Evolutionary conservation across 2,797 vertebrate genomes (phyloP).

Genomic region (Danionella dracula): DNA sequence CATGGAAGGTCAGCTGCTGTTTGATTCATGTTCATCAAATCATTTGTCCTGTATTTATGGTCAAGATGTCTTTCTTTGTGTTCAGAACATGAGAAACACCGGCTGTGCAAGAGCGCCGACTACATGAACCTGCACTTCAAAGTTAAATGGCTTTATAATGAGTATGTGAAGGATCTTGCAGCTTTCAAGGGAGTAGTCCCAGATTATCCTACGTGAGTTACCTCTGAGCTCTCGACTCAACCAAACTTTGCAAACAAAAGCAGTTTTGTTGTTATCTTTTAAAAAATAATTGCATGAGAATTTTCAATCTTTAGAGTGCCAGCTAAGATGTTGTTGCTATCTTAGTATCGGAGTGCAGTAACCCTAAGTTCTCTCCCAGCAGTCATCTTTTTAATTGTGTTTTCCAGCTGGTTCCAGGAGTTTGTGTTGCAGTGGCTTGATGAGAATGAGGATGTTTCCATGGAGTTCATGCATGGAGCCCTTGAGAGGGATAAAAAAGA

Average conservation of each 20-base stretch:
- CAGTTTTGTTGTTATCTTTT: background rate
- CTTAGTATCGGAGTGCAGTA: no score
- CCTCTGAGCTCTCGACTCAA: no score
- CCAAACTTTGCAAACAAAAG: background rate
- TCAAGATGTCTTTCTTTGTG: no score
- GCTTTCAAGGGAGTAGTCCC: slow-evolving; percentile 78
- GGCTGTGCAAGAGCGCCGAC: slow-evolving; percentile 92
- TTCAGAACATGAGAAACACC: slow-evolving; percentile 91
- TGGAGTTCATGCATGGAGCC: slow-evolving; percentile 94
- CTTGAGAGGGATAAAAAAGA: slow-evolving; percentile 97
- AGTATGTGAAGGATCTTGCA: slow-evolving; percentile 87
- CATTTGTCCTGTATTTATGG: no score
- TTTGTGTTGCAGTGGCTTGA: slow-evolving; percentile 97
- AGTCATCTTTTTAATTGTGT: no score
- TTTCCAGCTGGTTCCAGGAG: slow-evolving; percentile 88
- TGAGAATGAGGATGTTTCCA: slow-evolving; percentile 94
- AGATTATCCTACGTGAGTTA: slow-evolving; percentile 90
- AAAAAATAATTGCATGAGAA: no score
- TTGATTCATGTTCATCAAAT: no score
- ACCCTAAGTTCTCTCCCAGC: no score
- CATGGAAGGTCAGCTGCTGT: slow-evolving; percentile 81
- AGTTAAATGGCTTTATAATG: slow-evolving; percentile 97
- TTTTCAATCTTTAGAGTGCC: no score
- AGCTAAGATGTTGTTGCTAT: no score
- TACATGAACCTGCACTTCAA: slow-evolving; percentile 99